Base-by-base conservation (phyloP, 2,888 invertebrate genomes). In the Tridacna gigas region DNA sequence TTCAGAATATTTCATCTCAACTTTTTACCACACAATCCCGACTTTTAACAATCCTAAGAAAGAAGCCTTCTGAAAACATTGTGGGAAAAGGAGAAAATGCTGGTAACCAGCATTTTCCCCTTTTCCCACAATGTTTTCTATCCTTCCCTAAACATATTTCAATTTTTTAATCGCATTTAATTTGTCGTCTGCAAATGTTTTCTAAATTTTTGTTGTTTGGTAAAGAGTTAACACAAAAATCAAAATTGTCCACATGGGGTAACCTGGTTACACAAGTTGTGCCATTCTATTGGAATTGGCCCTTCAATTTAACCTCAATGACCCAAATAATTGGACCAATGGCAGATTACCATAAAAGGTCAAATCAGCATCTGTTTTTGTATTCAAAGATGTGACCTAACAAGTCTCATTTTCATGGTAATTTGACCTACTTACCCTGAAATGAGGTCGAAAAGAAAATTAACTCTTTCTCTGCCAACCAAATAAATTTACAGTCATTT, bases 351-450 rank as follows among this genome's bases (percentile, higher is more conserved):
- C n/a, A 22, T 63, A 25, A 22, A 63, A 63, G 63, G 26, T 63
- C 63, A 63, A 63, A 63, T 4, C 9, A 25, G 63, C 63, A 63
- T 25, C 63, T 63, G 63, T 25, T 25, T 20, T 22, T 22, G 22
- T 22, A 63, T 63, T n/a, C 22, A 56, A 63, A 63, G 20, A 63
- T 63, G 63, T 63, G 26, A 63, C 63, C 63, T 63, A 60, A 60
- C 60, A 18, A 37, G 2, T 37, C 37, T 37, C 37, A 37, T 37
- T 37, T 37, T 37, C 37, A 37, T 37, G 37, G 37, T 37, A 37
- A 37, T 37, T n/a, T 37, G 37, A 37, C 37, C 37, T 37, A 37
- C 37, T 37, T 37, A 37, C 3, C 37, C 37, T 37, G 37, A 37
- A 37, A 37, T 37, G 37, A 37, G 37, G 37, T 37, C 37, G 7